Evolutionary conservation across 1,140 invertebrate genomes (phyloP).

Genomic region (Limonius californicus): DNA sequence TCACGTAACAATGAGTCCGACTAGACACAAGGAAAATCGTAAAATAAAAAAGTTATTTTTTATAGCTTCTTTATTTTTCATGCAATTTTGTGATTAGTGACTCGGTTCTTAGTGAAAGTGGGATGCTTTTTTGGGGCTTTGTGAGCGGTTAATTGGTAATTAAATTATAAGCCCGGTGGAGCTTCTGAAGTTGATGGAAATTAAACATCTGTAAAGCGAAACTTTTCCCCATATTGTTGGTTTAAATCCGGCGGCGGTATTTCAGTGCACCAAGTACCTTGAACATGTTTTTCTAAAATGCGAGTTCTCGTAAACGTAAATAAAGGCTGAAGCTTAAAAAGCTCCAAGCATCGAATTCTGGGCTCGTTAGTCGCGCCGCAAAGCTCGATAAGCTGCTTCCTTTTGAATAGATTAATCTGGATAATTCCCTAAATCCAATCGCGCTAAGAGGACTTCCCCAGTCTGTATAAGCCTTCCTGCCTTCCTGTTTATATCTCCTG

Average conservation of each 20-base stretch:
- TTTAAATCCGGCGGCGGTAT: too few species aligned
- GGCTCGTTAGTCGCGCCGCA: slow-evolving; percentile 17
- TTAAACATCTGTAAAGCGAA: too few species aligned
- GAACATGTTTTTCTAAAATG: too few species aligned
- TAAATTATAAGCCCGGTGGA: too few species aligned
- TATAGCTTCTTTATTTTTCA: background rate
- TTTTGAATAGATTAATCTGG: slow-evolving; percentile 17
- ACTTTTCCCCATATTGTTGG: too few species aligned
- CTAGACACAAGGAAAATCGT: background rate
- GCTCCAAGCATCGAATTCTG: slow-evolving; percentile 3
- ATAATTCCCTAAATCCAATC: slow-evolving; percentile 18
- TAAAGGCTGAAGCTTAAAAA: slow-evolving; percentile 16
- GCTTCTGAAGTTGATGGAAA: too few species aligned
- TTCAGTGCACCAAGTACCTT: too few species aligned
- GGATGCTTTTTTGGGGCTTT: too few species aligned
- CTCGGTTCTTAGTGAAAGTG: background rate
- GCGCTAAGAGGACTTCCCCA: slow-evolving; percentile 5
- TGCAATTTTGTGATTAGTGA: too few species aligned
- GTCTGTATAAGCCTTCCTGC: background rate
- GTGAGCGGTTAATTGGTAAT: too few species aligned
- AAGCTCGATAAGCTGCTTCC: slow-evolving; percentile 16
- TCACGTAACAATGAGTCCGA: background rate
- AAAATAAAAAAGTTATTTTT: background rate
- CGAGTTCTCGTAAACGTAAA: background rate
- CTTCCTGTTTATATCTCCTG: background rate